Conservation (phyloP, 2,797 vertebrate genomes). For the Peromyscus melanophrys region DNA sequence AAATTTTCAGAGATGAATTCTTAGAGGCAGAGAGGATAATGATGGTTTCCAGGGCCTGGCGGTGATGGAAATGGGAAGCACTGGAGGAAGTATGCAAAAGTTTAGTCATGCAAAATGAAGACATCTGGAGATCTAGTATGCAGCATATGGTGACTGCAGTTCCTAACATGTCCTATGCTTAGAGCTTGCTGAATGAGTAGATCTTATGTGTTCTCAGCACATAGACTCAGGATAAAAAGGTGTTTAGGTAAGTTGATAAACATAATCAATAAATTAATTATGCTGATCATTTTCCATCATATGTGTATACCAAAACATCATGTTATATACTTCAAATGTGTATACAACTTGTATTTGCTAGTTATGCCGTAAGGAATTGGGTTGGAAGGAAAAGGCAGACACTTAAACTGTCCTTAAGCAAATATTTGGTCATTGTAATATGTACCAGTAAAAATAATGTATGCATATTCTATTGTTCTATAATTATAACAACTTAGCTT, state of each 20-base stretch:
- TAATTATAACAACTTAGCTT: background rate
- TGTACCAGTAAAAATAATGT: background rate
- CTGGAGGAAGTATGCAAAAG: background rate
- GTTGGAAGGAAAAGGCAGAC: background rate
- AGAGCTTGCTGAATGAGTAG: background rate
- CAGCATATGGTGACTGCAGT: background rate
- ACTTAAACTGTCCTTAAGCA: background rate
- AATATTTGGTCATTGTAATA: background rate
- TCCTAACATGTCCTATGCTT: background rate
- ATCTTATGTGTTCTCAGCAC: background rate
- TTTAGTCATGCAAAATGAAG: background rate
- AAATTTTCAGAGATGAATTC: background rate
- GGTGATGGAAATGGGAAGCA: background rate
- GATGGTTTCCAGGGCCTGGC: background rate
- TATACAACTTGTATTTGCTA: background rate
- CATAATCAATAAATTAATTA: background rate
- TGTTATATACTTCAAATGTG: background rate
- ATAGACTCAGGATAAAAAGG: background rate
- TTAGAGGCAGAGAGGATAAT: background rate
- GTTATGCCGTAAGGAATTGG: background rate
- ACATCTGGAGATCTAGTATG: background rate
- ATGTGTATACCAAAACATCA: background rate
- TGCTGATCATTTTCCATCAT: background rate
- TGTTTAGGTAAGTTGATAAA: background rate
- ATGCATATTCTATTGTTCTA: background rate